Evolutionary conservation across 2,888 invertebrate species (phyloP), one percentile per base, ranked within the genome.

Genomic region (Busseola fusca): DNA sequence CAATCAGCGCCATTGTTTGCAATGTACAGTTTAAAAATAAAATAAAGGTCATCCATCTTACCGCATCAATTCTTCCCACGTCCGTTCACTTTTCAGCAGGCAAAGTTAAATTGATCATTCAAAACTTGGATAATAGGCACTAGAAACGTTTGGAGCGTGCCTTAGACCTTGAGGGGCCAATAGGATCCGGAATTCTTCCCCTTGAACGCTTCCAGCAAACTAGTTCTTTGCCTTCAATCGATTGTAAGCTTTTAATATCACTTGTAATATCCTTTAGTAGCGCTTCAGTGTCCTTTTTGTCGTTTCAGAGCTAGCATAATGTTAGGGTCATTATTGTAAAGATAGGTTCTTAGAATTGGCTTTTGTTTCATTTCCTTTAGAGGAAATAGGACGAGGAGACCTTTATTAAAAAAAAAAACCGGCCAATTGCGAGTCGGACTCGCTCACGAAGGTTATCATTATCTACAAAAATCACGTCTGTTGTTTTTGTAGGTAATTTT

Each of bases 41-140:
- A 62, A 37, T 37, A 42, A 42, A 48, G 7, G 1, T 40, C 5
- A 25, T 42, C 37, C 21, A 34, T 73, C 21, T 77, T 85, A 78
- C 85, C 85, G 63, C 79, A 85, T 87, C 84, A 76, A 81, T 77
- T 87, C 85, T 87, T 87, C 52, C 58, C 71, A 79, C 81, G 76
- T 82, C 76, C 74, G 54, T 52, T 69, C 76, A 79, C 83, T 84
- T 85, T 84, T 85, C 78, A 85, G 78, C 79, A 80, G 88, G 77
- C 78, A 76, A 92, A 91, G 89, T 91, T 93, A 91, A 92, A 92
- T 92, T 91, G 91, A 89, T 92, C 90, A 91, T 91, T 91, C 87
- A 88, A 88, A 91, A 90, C 87, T 90, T 87, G 86, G 86, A 89
- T 88, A 91, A 92, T 90, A 86, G 89, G 83, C 83, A 87, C 87